Base-by-base conservation (phyloP, 1,140 invertebrate genomes). In the Drosophila obscura region DNA sequence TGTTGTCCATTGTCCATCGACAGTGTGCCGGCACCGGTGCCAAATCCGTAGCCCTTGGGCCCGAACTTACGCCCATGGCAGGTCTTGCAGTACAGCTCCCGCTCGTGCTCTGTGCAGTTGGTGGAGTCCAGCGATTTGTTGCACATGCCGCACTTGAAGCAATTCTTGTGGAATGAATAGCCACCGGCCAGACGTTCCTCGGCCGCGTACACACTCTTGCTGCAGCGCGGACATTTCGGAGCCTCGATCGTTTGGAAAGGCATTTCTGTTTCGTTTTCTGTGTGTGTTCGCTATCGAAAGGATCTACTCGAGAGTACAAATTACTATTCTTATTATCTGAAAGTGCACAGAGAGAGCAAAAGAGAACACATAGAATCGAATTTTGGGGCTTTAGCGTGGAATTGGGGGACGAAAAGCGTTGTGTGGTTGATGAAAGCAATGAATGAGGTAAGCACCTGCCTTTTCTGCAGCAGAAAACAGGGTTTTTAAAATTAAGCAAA, bases 71-170 rank as follows among this genome's bases (percentile, higher is more conserved):
- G 95, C 68, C 95, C 98, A 93, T 99, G 98, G 94, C 99, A 99
- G 82, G 95, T 94, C 94, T 99, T 99, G 95, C 99, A 99, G 95
- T 94, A 99, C 56, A 99, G 94, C 93, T 98, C 96, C 82, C 96
- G 96, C 90, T 99, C 98, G 94, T 99, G 98, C 93, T 98, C 97
- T 87, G 97, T 94, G 92, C 96, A 97, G 94, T 98, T 99, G 93
- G 98, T 99, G 78, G 98, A 99, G 93, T 99, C 98, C 92, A 99
- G 94, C 92, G 97, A 94, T 94, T 99, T 99, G 93, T 96, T 95
- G 95, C 98, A 99, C 92, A 99, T 94, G 92, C 96, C 97, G 93
- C 98, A 99, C 94, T 99, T 99, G 95, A 99, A 99, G 95, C 98
- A 99, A 93, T 96, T 96, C 94, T 99, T 99, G 96, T 99, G 98